Evolutionary conservation across 2,113 vertebrate genomes (phyloP), one percentile per base, ranked within the genome.

Genomic region (Calonectris borealis): DNA sequence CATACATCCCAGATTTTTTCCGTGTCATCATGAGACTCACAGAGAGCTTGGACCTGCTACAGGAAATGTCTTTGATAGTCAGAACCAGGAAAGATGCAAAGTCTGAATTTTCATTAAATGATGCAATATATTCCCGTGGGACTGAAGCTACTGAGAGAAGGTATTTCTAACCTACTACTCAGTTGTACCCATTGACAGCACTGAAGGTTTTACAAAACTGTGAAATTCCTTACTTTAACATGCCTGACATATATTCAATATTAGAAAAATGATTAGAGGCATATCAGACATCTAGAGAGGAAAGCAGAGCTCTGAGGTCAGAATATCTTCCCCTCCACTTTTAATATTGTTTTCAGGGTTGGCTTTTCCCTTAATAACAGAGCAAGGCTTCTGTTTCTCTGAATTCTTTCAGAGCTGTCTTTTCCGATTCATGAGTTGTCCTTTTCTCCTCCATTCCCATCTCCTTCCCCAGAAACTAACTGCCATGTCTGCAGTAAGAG

Each of bases 211-310:
- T 60, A 70, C 32, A 71, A 70, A 81, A 16, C 4, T n/a, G 34
- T 97, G 55, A 68, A 95, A 91, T 84, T 84, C 36, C 20, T 93
- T 87, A 22, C 32, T 62, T 84, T 68, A 95, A 62, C 51, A 68
- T 60, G 14, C 51, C 32, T 94, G 93, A 89, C 69, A 86, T 40
- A 82, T 60, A 94, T 81, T 93, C 73, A 65, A 68, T 93, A 52
- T 57, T 52, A 69, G 52, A 79, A 82, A 91, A 75, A 89, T 60
- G 6, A 82, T 89, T 73, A 91, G 48, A 91, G 38, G 10, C 34
- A 19, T 60, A 71, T 64, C 52, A n/a, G 48, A 25, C 0, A 1
- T 27, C 73, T 84, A 64, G 81, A 94, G 83, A 90, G 31, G 58
- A 77, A 89, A 93, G 24, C 15, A 83, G 48, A 82, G 13, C 48